Base-by-base conservation (phyloP, 2,888 invertebrate species). In the Pseudoips prasinana region DNA sequence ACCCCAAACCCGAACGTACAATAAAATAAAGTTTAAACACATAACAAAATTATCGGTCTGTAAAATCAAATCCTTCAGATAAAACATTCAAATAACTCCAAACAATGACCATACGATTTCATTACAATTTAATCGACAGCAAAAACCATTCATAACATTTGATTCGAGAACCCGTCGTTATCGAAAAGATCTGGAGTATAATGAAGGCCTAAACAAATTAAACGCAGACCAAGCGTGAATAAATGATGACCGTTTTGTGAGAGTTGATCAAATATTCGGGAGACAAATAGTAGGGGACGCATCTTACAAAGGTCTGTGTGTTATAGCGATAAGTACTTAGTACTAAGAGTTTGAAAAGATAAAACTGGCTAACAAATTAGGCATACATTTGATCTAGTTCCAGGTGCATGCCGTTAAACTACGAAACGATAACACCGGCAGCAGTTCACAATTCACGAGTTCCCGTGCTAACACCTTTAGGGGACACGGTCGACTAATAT, bases 181-280 rank as follows among this genome's bases (percentile, higher is more conserved):
- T 46, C 48, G 28, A 8, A 14, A 41, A 45, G 35, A 39, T 41
- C 29, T 45, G 30, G 7, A 20, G 19, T 37, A 11, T 44, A 62
- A 46, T 46, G 46, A 58, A 51, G 46, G 41, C 48, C 55, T 58
- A 51, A 57, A 48, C 63, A 62, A 62, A 62, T 62, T 58, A 62
- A 56, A 45, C 47, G 40, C 40, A 41, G 38, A 28, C 50, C 51
- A 22, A 31, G 41, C 38, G 48, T 63, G 57, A 63, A 63, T 63
- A 63, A 63, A 41, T 63, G 47, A 63, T 48, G 45, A 45, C 27
- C 39, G 44, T 46, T 58, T 60, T 59, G 60, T 63, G 34, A 29
- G 35, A 39, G 39, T 56, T 56, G 41, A 56, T 58, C 47, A 56
- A 58, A 59, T 59, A 61, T 61, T 46, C 47, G 48, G 42, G 25